Evolutionary conservation across 2,888 invertebrate species (phyloP).

Genomic region (Pseudococcus jackbeardsleyi): DNA sequence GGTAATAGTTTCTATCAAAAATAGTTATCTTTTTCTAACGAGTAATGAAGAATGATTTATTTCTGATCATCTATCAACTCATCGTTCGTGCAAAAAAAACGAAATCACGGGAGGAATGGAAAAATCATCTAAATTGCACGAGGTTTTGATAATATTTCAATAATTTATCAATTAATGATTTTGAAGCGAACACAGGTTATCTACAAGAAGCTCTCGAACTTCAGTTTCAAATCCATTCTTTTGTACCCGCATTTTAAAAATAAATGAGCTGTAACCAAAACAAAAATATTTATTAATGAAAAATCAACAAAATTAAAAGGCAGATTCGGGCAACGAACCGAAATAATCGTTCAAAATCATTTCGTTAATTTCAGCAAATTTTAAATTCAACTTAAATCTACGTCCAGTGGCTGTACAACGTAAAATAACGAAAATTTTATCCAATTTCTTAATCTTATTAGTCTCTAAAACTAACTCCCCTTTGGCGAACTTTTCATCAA

Average conservation of each 20-base stretch:
- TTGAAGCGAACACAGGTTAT: no score
- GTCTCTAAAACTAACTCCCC: conserved; percentile 21
- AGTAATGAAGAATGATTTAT: no score
- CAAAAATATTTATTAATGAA: not conserved
- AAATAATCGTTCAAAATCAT: not conserved
- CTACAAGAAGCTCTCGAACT: no score
- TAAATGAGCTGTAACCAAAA: not conserved
- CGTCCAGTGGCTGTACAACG: not conserved
- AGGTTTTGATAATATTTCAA: no score
- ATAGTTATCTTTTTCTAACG: no score
- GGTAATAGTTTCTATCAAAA: no score
- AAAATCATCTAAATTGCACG: no score
- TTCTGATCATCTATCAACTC: no score
- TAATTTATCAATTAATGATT: no score
- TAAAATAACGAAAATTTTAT: not conserved
- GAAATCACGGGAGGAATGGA: no score
- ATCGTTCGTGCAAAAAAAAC: no score
- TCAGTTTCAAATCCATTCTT: no score
- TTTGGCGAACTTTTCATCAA: conserved; percentile 41
- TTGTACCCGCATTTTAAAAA: not conserved
- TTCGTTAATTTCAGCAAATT: not conserved
- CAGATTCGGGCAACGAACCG: conserved; percentile 13
- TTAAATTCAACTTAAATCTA: conserved; percentile 44
- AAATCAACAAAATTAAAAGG: conserved; percentile 8
- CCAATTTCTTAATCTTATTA: not conserved